These are phyloP conservation scores for Cyanoliseus patagonus DNA, from an alignment of 2,113 vertebrate species.

Conservation along the genomic window DNA sequence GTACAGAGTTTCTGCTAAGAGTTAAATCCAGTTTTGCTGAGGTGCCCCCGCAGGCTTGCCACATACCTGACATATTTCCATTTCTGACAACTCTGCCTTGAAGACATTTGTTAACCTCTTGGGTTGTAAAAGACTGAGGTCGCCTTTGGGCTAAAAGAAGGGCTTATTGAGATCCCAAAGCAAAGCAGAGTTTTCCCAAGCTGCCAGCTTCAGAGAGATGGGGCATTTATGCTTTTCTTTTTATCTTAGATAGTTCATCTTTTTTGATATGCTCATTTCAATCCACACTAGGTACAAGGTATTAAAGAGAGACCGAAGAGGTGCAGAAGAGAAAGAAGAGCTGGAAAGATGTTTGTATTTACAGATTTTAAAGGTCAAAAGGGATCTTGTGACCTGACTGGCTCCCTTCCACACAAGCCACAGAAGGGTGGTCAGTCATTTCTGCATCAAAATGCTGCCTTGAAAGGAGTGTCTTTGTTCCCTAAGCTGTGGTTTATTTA, in stretches of 20 bases:
- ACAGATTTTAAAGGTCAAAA: not conserved
- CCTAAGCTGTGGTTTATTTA: slow-evolving; percentile 4
- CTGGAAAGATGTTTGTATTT: not conserved
- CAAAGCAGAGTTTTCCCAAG: slow-evolving; percentile 24
- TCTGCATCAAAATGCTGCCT: not conserved
- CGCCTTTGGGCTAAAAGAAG: slow-evolving; percentile 59
- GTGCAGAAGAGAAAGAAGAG: not conserved
- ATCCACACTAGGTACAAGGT: not conserved
- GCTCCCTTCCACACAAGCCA: not conserved
- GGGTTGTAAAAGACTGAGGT: slow-evolving; percentile 65
- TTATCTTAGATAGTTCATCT: not conserved
- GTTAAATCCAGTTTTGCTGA: slow-evolving; percentile 71
- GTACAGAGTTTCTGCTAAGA: slow-evolving; percentile 53
- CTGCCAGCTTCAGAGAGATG: not conserved
- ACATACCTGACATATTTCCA: slow-evolving; percentile 85
- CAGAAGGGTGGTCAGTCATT: not conserved
- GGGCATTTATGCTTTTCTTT: not conserved
- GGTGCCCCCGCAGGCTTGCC: slow-evolving; percentile 62
- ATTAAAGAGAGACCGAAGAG: not conserved
- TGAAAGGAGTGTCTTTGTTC: slow-evolving; percentile 31
- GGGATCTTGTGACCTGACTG: not conserved
- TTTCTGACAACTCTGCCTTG: slow-evolving; percentile 62
- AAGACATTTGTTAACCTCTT: slow-evolving; percentile 60
- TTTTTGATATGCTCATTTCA: not conserved
- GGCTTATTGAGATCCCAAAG: not conserved